Evolutionary conservation across 2,888 invertebrate species (phyloP).

Genomic region (Apamea epomidion): DNA sequence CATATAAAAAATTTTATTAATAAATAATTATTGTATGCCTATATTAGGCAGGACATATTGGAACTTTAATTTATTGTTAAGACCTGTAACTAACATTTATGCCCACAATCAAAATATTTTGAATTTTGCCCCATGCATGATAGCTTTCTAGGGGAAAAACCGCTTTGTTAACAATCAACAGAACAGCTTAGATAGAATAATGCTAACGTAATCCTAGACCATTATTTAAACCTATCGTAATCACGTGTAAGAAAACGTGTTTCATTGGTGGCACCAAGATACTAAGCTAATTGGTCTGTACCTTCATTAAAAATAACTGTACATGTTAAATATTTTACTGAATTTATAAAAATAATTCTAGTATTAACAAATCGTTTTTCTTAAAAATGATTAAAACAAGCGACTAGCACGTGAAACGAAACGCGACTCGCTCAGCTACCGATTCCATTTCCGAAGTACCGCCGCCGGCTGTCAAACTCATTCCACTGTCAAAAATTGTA

Average conservation of each 20-base stretch:
- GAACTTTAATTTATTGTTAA: too few species aligned
- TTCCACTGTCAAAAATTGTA: conserved; percentile 19
- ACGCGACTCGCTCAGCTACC: conserved; percentile 5
- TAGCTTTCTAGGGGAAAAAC: neutral
- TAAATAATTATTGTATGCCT: too few species aligned
- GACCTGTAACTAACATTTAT: too few species aligned
- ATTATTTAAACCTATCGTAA: too few species aligned
- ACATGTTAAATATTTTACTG: neutral
- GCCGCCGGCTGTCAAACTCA: conserved; percentile 1
- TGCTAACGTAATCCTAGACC: neutral
- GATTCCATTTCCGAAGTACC: neutral
- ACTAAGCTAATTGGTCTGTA: neutral
- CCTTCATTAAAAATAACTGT: neutral
- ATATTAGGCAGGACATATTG: too few species aligned
- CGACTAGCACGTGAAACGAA: neutral
- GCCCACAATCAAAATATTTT: too few species aligned
- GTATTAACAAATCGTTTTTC: neutral
- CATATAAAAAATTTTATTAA: too few species aligned
- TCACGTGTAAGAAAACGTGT: conserved; percentile 19
- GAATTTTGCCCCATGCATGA: too few species aligned
- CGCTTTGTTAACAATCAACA: neutral
- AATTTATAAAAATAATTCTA: neutral
- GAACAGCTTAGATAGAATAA: neutral
- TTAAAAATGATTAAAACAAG: neutral
- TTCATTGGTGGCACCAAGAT: neutral